Percentiles rank a stretch among this genome's conserved stretches.
These are phyloP conservation scores for Diorhabda sublineata DNA, from an alignment of 1,140 invertebrate species.

Conservation along the genomic window DNA sequence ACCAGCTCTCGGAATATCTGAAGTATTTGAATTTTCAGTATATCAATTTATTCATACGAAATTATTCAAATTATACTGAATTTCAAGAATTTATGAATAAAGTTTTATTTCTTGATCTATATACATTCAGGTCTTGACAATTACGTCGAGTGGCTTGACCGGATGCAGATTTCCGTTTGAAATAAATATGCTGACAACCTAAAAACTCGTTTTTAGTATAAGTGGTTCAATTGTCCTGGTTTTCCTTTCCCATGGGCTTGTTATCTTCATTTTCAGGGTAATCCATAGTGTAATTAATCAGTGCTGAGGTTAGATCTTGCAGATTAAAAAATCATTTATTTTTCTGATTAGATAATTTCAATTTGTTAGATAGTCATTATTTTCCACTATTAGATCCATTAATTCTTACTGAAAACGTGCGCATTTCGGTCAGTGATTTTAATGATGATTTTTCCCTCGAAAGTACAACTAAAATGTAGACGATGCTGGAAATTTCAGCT, in stretches of 20 bases:
- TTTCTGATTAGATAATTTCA: not conserved
- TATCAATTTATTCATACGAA: too few species aligned
- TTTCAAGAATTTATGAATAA: too few species aligned
- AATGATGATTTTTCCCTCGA: too few species aligned
- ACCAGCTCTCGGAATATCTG: too few species aligned
- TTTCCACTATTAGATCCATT: too few species aligned
- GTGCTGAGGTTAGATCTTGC: not conserved
- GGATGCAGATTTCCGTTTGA: not conserved
- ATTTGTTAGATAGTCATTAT: not conserved
- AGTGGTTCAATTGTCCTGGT: constrained; percentile 1
- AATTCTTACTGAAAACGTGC: too few species aligned
- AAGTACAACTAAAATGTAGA: too few species aligned
- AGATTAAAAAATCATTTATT: not conserved
- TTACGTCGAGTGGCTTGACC: not conserved
- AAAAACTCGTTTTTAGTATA: constrained; percentile 1
- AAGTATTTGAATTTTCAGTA: too few species aligned
- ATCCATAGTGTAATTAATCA: constrained; percentile 1
- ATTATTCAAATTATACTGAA: too few species aligned
- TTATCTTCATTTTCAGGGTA: not conserved
- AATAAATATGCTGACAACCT: not conserved
- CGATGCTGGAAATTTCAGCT: too few species aligned
- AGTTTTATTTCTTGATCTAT: not conserved
- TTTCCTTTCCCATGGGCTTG: not conserved
- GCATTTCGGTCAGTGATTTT: too few species aligned
- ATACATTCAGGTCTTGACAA: not conserved